Evolutionary conservation across 2,797 vertebrate genomes (phyloP).

Genomic region (Synanceia verrucosa): DNA sequence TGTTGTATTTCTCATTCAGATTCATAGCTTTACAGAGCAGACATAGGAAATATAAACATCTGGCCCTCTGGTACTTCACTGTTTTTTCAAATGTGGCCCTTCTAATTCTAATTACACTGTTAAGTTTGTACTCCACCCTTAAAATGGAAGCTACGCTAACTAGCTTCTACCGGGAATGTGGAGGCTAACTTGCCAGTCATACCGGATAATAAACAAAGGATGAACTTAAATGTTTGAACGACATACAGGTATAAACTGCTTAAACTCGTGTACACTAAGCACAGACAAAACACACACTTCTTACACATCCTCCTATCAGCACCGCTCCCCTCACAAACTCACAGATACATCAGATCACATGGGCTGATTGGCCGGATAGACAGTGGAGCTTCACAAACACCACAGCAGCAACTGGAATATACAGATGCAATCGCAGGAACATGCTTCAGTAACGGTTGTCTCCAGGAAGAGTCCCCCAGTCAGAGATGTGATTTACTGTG

Average conservation of each 20-base stretch:
- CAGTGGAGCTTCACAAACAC: slow-evolving; percentile 27
- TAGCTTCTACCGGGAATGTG: not conserved
- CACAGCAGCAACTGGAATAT: slow-evolving; percentile 11
- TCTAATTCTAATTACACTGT: too few relatives aligned
- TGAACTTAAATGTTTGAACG: too few relatives aligned
- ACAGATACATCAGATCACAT: slow-evolving; percentile 33
- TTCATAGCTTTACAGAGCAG: too few relatives aligned
- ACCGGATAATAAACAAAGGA: too few relatives aligned
- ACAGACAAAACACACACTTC: not conserved
- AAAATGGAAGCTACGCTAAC: not conserved
- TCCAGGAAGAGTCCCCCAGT: not conserved
- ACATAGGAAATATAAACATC: too few relatives aligned
- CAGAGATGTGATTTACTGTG: slow-evolving; percentile 11
- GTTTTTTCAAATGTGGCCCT: too few relatives aligned
- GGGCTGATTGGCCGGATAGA: slow-evolving; percentile 17
- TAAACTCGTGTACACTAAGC: not conserved
- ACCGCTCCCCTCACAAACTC: slow-evolving; percentile 12
- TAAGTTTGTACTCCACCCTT: not conserved
- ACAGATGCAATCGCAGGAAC: slow-evolving; percentile 35
- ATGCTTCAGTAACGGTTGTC: slow-evolving; percentile 15
- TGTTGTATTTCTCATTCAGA: too few relatives aligned
- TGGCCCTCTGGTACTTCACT: too few relatives aligned
- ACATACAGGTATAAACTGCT: not conserved
- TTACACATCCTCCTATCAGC: not conserved
- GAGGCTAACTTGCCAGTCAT: not conserved